Base-by-base conservation (phyloP, 1,140 invertebrate species). In the Drosophila saltans region DNA sequence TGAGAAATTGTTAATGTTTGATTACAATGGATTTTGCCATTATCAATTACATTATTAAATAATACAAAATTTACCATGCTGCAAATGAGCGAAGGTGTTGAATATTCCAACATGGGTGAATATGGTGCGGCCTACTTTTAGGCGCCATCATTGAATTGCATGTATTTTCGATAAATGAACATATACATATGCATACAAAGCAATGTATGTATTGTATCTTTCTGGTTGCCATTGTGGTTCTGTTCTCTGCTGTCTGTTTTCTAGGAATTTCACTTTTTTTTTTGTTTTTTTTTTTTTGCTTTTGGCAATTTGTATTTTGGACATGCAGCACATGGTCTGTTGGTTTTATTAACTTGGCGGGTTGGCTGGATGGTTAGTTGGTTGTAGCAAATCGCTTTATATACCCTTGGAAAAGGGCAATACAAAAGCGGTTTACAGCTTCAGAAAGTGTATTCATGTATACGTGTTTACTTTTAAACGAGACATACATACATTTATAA, bases 271-370 rank as follows among this genome's bases (percentile, higher is more conserved):
- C 26, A 21, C 61, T 60, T 60, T 36, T 36, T 36, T 36, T 36
- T 36, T 36, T 43, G n/a, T 21, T 24, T 21, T 40, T 36, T 36
- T 36, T 39, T 21, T 26, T 26, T 40, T 41, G 26, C 21, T 36
- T 60, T 39, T 43, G 40, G 40, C 1, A 2, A 30, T 63, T 24
- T 30, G 6, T 48, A 64, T 79, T 58, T 78, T 66, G 69, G 66
- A 80, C 72, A 69, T 67, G 68, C 67, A 59, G 66, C 74, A 78
- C 78, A 86, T 78, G 78, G 61, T 67, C 78, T 75, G 75, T 75
- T 82, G 60, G 71, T 80, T 82, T 85, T 85, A 85, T 85, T 85
- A 86, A 85, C 57, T 59, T 59, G 33, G 33, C 57, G 33, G 33
- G 8, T 59, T 10, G 45, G n/a, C 21, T 45, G 16, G 43, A 2